Conservation (phyloP, 2,113 vertebrate species). For the Ictalurus punctatus region DNA sequence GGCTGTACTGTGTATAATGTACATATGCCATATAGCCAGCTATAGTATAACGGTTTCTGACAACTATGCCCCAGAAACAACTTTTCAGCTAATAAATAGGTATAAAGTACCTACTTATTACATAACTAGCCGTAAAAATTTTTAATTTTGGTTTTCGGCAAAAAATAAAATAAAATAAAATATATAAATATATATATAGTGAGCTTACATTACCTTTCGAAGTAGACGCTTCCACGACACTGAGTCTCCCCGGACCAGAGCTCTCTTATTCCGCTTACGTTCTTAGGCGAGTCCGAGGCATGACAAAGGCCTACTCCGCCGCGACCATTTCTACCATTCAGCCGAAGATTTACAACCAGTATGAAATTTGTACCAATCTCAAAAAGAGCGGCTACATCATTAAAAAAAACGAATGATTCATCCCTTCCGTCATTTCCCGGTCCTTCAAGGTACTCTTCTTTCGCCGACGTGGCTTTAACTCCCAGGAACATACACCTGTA, state of each 20-base stretch:
- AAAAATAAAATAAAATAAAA: background rate
- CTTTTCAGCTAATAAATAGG: background rate
- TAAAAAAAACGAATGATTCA: background rate
- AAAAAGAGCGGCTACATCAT: background rate
- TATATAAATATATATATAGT: too few species aligned
- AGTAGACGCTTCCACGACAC: background rate
- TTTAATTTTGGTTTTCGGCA: too few species aligned
- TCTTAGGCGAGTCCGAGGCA: conserved; percentile 47
- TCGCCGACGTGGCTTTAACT: background rate
- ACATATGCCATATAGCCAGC: background rate
- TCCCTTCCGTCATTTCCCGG: background rate
- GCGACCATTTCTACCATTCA: background rate
- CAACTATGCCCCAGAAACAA: background rate
- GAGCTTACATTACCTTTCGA: conserved; percentile 28
- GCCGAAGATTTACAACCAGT: background rate
- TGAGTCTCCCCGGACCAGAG: conserved; percentile 8
- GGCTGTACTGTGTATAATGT: too few species aligned
- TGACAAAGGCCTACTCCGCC: conserved; percentile 46
- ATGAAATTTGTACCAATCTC: background rate
- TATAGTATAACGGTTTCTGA: background rate
- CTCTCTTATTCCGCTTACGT: conserved; percentile 33
- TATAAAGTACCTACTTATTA: background rate
- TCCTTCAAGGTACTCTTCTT: too few species aligned
- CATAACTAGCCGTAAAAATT: background rate
- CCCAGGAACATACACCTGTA: background rate